Evolutionary conservation across 2,113 vertebrate species (phyloP).

Genomic region (Piaya cayana): DNA sequence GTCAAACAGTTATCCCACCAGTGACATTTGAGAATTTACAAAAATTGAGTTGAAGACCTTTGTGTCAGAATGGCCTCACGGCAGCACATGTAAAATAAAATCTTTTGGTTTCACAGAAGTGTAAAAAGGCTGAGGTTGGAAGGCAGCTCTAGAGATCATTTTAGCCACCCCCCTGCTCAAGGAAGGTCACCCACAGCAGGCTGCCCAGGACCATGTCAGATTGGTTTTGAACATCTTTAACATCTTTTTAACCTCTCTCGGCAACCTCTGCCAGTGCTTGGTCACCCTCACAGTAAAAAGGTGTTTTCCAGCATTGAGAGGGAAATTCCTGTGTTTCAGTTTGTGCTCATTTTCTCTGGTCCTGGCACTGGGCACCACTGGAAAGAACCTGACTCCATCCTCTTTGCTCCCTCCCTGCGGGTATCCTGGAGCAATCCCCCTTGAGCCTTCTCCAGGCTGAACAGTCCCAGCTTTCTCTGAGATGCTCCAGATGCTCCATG

Average conservation of each 20-base stretch:
- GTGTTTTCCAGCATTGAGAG: background rate
- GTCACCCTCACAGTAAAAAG: background rate
- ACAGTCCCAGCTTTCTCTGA: background rate
- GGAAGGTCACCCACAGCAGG: background rate
- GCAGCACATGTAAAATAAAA: background rate
- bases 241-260: no score
- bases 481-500: background rate
- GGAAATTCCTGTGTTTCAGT: background rate
- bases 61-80: background rate
- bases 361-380: background rate
- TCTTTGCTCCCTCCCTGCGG: background rate
- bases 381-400: background rate
- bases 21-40: background rate
- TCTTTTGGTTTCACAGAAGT: background rate
- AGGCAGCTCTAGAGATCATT: background rate
- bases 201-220: background rate
- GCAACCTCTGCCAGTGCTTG: accelerated
- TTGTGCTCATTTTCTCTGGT: background rate
- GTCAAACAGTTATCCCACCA: background rate
- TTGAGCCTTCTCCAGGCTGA: background rate
- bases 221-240: background rate
- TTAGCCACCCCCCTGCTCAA: background rate
- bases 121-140: background rate
- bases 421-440: background rate
- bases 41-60: background rate